Evolutionary conservation across 2,113 vertebrate species (phyloP).

Genomic region (Lamprologus sp.): DNA sequence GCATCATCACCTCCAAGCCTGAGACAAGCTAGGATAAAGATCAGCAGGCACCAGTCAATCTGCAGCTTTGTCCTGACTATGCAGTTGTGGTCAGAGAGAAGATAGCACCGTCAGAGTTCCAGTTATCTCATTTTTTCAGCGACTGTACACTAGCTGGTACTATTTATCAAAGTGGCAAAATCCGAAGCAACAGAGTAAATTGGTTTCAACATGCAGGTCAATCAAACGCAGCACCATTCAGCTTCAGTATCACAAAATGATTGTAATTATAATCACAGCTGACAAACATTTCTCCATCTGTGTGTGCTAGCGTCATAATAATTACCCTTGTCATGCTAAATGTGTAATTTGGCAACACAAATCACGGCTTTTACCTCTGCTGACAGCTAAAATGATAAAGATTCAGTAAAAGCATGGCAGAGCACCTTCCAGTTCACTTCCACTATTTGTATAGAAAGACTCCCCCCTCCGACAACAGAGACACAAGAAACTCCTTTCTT

Average conservation of each 20-base stretch:
- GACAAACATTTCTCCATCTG: conserved; percentile 55
- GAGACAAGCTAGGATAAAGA: conserved; percentile 56
- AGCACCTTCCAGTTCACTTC: conserved; percentile 65
- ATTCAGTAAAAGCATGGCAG: conserved; percentile 51
- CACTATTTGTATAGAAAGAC: conserved; percentile 61
- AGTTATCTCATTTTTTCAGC: neutral
- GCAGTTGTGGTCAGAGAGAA: neutral
- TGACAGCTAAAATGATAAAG: conserved; percentile 55
- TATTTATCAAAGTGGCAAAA: neutral
- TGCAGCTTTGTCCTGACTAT: neutral
- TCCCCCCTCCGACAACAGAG: conserved; percentile 47
- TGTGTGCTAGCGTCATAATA: conserved; percentile 46
- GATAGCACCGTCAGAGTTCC: neutral
- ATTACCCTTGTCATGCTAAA: conserved; percentile 57
- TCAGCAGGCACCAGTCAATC: conserved; percentile 26
- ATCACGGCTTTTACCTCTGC: conserved; percentile 40
- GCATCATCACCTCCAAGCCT: conserved; percentile 65
- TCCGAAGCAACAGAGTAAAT: neutral
- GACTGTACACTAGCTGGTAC: neutral
- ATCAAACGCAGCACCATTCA: conserved; percentile 38
- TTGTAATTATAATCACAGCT: conserved; percentile 55
- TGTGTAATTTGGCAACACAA: conserved; percentile 57
- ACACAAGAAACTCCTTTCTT: conserved; percentile 57
- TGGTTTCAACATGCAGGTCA: conserved; percentile 49
- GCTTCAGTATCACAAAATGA: conserved; percentile 49